A percentile compares a stretch with the other conserved stretches of the same genome.
phyloP scores from a whole-genome alignment of 2,888 invertebrate genomes.

The Hypomecis atomaria region DNA sequence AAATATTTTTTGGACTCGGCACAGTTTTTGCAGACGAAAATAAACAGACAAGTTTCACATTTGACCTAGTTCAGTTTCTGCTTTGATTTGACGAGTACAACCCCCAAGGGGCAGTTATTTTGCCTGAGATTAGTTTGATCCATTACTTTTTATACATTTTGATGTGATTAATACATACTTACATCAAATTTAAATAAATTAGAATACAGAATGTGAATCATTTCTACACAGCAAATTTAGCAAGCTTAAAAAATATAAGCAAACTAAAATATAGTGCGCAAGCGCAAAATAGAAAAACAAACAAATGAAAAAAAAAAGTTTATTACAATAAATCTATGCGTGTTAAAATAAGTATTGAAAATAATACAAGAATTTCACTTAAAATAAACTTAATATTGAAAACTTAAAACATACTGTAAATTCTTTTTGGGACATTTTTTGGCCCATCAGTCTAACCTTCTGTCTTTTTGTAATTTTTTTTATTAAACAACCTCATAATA shows the following conservation, averaged over 20 bases:
- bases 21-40: too few species aligned
- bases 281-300: constrained; percentile 21
- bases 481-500: constrained; percentile 13
- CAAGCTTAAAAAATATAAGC: constrained; percentile 1
- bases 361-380: constrained; percentile 47
- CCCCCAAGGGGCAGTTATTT: too few species aligned
- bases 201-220: too few species aligned
- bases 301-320: constrained; percentile 37
- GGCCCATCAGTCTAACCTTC: constrained; percentile 46
- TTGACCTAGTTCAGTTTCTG: too few species aligned
- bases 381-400: constrained; percentile 35
- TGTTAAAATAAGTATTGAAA: constrained; percentile 32
- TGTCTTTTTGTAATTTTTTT: constrained; percentile 37
- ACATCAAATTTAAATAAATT: too few species aligned
- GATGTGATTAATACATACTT: too few species aligned
- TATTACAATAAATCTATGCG: constrained; percentile 43
- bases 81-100: too few species aligned
- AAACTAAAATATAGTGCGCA: constrained; percentile 7
- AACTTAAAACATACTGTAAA: constrained; percentile 27
- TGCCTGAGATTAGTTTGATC: too few species aligned
- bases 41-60: too few species aligned
- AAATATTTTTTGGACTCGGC: too few species aligned
- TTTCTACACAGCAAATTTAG: not conserved
- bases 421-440: constrained; percentile 25
- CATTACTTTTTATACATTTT: too few species aligned